A percentile compares a stretch with the other conserved stretches of the same genome.
Evolutionary conservation across 2,797 vertebrate species (phyloP).

Genomic region (Gymnothorax reevesii): DNA sequence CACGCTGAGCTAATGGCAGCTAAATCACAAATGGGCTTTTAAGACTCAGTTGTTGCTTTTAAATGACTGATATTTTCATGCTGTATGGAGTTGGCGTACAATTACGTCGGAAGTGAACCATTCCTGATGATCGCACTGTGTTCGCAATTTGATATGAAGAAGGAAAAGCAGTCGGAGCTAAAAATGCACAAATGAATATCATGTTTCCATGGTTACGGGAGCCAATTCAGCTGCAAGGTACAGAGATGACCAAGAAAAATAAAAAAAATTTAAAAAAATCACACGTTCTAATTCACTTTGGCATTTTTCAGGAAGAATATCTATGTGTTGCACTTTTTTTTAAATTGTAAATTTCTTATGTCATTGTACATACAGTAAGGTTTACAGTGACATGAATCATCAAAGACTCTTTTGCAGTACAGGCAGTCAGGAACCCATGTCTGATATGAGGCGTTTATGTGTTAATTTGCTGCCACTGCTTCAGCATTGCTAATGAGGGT

Average conservation of each 20-base stretch:
- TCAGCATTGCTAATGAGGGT: not conserved
- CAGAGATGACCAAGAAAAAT: not conserved
- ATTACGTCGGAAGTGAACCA: constrained; percentile 40
- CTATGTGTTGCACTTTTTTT: not conserved
- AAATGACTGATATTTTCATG: constrained; percentile 25
- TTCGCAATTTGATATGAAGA: constrained; percentile 37
- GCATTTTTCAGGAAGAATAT: not conserved
- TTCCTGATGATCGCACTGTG: constrained; percentile 38
- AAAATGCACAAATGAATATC: constrained; percentile 46
- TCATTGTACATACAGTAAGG: not conserved
- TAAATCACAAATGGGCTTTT: constrained; percentile 33
- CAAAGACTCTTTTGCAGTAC: not conserved
- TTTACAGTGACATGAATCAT: not conserved
- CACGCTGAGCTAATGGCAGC: constrained; percentile 34
- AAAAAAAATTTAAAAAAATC: not conserved
- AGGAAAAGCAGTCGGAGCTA: constrained; percentile 47
- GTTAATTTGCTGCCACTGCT: not conserved
- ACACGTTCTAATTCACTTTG: not conserved
- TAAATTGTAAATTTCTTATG: not conserved
- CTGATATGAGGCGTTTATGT: not conserved
- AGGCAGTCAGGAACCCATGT: not conserved
- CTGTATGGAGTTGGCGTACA: constrained; percentile 34
- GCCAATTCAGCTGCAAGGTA: constrained; percentile 36
- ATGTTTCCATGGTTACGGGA: constrained; percentile 57
- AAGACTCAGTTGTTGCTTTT: constrained; percentile 31